phyloP scores from a whole-genome alignment of 1,140 invertebrate species.

The Centruroides sculpturatus region DNA sequence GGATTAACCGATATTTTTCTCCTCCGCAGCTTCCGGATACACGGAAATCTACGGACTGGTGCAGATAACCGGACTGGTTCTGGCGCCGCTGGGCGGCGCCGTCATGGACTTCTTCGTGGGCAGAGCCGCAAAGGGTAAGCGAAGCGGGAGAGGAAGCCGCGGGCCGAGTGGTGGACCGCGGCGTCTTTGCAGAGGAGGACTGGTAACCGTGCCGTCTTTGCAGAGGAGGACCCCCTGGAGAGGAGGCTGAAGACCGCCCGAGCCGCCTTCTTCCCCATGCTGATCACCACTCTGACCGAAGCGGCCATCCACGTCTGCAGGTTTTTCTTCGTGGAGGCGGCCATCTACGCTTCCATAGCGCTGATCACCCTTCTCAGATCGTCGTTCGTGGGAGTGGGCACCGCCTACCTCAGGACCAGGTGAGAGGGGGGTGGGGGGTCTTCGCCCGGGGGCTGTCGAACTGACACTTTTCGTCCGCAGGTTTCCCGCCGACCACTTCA shows the following conservation, averaged over 20 bases:
- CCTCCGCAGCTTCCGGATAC: slow-evolving; percentile 5
- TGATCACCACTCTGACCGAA: slow-evolving; percentile 15
- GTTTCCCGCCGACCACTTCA: slow-evolving; percentile 20
- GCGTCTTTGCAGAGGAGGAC: slow-evolving; percentile 8
- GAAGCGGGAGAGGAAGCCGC: too few relatives aligned
- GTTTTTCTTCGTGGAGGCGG: slow-evolving; percentile 14
- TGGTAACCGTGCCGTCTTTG: background rate
- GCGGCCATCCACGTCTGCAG: slow-evolving; percentile 12
- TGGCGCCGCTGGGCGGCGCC: slow-evolving; percentile 16
- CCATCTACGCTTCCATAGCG: slow-evolving; percentile 17
- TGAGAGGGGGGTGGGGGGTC: background rate
- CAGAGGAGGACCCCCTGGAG: slow-evolving; percentile 13
- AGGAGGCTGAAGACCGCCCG: slow-evolving; percentile 11
- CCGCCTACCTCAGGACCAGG: slow-evolving; percentile 19
- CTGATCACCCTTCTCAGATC: slow-evolving; percentile 19
- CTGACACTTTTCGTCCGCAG: background rate
- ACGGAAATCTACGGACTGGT: slow-evolving; percentile 15
- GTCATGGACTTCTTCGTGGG: slow-evolving; percentile 17
- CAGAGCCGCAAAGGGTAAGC: slow-evolving; percentile 7
- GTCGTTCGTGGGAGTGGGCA: slow-evolving; percentile 18
- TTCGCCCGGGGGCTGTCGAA: too few relatives aligned
- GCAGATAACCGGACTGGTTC: slow-evolving; percentile 15
- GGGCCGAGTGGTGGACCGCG: too few relatives aligned
- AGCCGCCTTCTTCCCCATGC: slow-evolving; percentile 19
- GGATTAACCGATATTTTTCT: too few relatives aligned